Percentiles rank a stretch among this genome's conserved stretches.
Evolutionary conservation across 2,888 invertebrate genomes (phyloP).

Genomic region (Rhagium mordax): DNA sequence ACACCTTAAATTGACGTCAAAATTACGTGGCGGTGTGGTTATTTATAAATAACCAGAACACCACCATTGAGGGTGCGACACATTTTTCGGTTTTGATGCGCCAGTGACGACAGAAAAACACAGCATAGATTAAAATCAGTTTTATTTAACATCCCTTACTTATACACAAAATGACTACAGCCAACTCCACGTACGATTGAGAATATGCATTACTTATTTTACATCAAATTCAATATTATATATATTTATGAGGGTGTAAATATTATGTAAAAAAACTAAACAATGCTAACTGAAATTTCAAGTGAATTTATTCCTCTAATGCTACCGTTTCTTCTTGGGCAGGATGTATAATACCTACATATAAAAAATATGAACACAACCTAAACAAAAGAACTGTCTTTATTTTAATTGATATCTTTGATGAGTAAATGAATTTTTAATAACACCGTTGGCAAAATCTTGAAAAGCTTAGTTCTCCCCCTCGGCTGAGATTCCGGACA

Average conservation of each 20-base stretch:
- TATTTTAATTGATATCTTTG: neutral
- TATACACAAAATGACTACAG: constrained; percentile 47
- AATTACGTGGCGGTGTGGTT: no score
- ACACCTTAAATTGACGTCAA: no score
- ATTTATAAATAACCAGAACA: no score
- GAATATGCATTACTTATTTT: constrained; percentile 31
- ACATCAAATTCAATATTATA: constrained; percentile 16
- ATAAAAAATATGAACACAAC: constrained; percentile 6
- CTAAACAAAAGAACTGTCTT: neutral
- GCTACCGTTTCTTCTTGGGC: neutral
- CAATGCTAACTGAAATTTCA: neutral
- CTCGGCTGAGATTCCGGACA: constrained; percentile 33
- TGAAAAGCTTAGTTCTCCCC: constrained; percentile 42
- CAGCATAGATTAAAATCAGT: constrained; percentile 3
- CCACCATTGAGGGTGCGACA: no score
- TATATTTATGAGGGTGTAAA: neutral
- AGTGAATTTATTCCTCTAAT: neutral
- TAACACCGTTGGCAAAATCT: constrained; percentile 9
- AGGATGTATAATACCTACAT: neutral
- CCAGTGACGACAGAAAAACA: neutral
- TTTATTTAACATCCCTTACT: constrained; percentile 36
- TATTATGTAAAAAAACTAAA: neutral
- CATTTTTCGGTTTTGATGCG: no score
- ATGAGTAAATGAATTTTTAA: neutral
- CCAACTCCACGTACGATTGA: constrained; percentile 43